Evolutionary conservation across 2,888 invertebrate species (phyloP).

Genomic region (Gastrophysa polygoni): DNA sequence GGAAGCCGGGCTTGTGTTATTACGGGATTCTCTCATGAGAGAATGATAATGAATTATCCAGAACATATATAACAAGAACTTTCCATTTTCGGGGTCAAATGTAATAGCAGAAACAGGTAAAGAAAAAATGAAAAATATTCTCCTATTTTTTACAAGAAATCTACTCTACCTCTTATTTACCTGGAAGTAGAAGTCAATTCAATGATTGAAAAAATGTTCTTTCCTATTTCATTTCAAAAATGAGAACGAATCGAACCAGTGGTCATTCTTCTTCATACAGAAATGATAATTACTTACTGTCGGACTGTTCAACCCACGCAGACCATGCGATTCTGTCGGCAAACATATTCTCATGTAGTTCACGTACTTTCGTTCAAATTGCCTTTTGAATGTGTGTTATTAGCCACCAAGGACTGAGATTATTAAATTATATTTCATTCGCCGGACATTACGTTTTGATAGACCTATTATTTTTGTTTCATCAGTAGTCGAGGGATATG

Average conservation of each 20-base stretch:
- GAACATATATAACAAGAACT: no score
- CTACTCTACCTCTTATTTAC: no score
- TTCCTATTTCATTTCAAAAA: no score
- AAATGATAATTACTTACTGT: slow-evolving; percentile 19
- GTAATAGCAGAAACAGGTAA: no score
- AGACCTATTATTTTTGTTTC: slow-evolving; percentile 18
- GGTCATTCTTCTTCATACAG: not conserved
- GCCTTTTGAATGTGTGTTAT: slow-evolving; percentile 52
- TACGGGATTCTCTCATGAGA: no score
- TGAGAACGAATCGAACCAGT: not conserved
- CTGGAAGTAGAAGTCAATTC: no score
- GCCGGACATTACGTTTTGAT: slow-evolving; percentile 34
- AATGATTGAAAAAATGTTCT: no score
- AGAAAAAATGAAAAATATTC: no score
- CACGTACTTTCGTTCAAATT: slow-evolving; percentile 52
- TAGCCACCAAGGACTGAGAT: slow-evolving; percentile 47
- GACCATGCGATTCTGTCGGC: slow-evolving; percentile 56
- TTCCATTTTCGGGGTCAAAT: no score
- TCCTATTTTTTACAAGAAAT: no score
- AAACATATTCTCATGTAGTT: slow-evolving; percentile 57
- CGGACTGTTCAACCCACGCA: slow-evolving; percentile 50
- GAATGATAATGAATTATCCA: no score
- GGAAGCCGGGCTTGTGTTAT: no score
- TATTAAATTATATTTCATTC: slow-evolving; percentile 46
- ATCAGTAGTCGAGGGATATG: slow-evolving; percentile 17